phyloP scores from a whole-genome alignment of 2,797 vertebrate genomes.

The Rachycentron canadum region DNA sequence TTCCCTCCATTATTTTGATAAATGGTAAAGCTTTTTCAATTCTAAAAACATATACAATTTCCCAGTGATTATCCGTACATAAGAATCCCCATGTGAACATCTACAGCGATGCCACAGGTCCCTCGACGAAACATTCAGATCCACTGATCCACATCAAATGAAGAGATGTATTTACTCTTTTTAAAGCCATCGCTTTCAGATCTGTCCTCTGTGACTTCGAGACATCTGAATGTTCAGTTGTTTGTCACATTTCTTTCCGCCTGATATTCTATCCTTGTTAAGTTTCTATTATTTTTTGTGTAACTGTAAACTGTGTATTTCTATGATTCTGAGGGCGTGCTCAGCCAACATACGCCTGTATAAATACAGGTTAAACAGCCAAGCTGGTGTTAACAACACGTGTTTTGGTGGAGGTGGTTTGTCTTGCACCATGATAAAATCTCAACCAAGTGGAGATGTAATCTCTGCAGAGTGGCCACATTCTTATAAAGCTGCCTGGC shows the following conservation, averaged over 20 bases:
- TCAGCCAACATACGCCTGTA: not conserved
- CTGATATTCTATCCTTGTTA: not conserved
- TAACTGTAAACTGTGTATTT: not conserved
- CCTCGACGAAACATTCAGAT: conserved; percentile 1
- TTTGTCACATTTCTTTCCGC: not conserved
- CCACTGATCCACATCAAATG: conserved; percentile 26
- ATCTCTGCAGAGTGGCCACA: not conserved
- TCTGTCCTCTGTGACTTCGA: conserved; percentile 2
- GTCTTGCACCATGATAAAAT: not conserved
- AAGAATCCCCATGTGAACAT: conserved; percentile 4
- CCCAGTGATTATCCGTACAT: not conserved
- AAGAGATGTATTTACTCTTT: not conserved
- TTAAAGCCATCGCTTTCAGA: not conserved
- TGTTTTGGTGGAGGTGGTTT: too few species aligned
- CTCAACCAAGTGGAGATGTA: not conserved
- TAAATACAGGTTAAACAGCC: conserved; percentile 2
- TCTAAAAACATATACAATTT: conserved; percentile 1
- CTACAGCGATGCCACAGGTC: not conserved
- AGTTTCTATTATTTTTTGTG: not conserved
- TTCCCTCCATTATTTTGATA: not conserved
- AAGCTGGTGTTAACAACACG: too few species aligned
- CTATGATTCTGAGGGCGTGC: not conserved
- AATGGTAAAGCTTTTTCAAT: not conserved
- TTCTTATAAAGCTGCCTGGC: not conserved
- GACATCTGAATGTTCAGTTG: not conserved